A percentile compares a stretch with the other conserved stretches of the same genome.
phyloP scores from a whole-genome alignment of 2,113 vertebrate species.

The Anoura caudifer region DNA sequence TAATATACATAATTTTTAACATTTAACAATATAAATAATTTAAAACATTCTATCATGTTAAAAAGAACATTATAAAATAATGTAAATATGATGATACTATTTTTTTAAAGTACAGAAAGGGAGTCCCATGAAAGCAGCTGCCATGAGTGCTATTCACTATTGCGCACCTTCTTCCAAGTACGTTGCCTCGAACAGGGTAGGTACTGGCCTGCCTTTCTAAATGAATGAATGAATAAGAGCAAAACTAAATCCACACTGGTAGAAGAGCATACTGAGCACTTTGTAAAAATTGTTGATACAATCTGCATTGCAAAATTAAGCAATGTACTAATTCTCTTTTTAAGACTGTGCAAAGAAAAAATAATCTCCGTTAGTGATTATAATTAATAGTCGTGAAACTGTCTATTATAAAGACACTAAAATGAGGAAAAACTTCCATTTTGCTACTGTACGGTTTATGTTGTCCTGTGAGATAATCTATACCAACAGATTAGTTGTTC shows the following conservation, averaged over 20 bases:
- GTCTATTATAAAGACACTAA: neutral
- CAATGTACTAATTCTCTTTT: neutral
- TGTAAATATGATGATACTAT: neutral
- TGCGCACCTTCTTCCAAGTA: neutral
- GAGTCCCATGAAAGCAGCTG: neutral
- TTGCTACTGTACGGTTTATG: neutral
- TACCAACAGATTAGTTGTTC: neutral
- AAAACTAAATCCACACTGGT: neutral
- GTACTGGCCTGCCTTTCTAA: neutral
- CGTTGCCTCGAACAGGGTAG: neutral
- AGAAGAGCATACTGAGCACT: neutral
- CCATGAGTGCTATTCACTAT: fast-evolving
- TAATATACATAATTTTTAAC: neutral
- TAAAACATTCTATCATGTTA: neutral
- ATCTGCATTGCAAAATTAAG: neutral
- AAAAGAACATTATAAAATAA: neutral
- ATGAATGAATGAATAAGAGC: neutral
- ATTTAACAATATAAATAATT: neutral
- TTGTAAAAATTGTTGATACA: neutral
- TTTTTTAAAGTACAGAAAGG: neutral
- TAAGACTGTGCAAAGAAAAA: neutral
- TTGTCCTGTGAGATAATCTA: neutral
- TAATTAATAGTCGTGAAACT: neutral
- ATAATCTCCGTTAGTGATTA: neutral
- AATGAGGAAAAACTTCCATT: neutral